These are phyloP conservation scores for Perca fluviatilis DNA, from an alignment of 2,113 vertebrate genomes.

Conservation along the genomic window DNA sequence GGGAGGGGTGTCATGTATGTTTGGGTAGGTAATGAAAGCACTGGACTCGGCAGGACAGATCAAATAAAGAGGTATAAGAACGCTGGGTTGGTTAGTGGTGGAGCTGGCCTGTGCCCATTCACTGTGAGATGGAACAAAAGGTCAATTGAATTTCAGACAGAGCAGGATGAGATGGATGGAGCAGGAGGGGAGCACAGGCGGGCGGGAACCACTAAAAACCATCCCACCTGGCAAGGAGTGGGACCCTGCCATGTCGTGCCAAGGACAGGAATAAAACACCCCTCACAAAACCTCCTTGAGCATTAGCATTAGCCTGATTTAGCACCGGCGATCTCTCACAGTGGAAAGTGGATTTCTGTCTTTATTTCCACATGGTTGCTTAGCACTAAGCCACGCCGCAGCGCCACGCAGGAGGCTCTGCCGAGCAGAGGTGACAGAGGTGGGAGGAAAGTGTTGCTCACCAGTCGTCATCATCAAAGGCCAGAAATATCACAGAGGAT, in stretches of 20 bases:
- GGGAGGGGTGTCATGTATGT: slow-evolving; percentile 28
- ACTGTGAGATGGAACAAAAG: slow-evolving; percentile 78
- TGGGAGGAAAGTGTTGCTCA: slow-evolving; percentile 34
- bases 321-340: slow-evolving; percentile 34
- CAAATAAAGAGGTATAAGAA: slow-evolving; percentile 75
- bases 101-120: slow-evolving; percentile 64
- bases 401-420: slow-evolving; percentile 9
- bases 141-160: slow-evolving; percentile 78
- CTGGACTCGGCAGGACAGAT: slow-evolving; percentile 64
- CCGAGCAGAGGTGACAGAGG: slow-evolving; percentile 49
- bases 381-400: slow-evolving; percentile 37
- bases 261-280: slow-evolving; percentile 73
- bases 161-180: slow-evolving; percentile 71
- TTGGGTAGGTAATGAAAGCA: slow-evolving; percentile 70
- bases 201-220: slow-evolving; percentile 60
- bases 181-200: slow-evolving; percentile 33
- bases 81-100: slow-evolving; percentile 48
- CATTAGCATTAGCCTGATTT: slow-evolving; percentile 61
- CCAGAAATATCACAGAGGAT: slow-evolving; percentile 55
- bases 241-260: slow-evolving; percentile 51
- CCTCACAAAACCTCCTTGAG: slow-evolving; percentile 39
- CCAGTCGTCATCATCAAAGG: slow-evolving; percentile 56
- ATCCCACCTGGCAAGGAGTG: slow-evolving; percentile 49
- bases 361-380: slow-evolving; percentile 62
- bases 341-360: slow-evolving; percentile 41